A percentile compares a stretch with the other conserved stretches of the same genome.
These are phyloP conservation scores for Caiman crocodilus DNA, from an alignment of 2,797 vertebrate genomes.

Conservation along the genomic window DNA sequence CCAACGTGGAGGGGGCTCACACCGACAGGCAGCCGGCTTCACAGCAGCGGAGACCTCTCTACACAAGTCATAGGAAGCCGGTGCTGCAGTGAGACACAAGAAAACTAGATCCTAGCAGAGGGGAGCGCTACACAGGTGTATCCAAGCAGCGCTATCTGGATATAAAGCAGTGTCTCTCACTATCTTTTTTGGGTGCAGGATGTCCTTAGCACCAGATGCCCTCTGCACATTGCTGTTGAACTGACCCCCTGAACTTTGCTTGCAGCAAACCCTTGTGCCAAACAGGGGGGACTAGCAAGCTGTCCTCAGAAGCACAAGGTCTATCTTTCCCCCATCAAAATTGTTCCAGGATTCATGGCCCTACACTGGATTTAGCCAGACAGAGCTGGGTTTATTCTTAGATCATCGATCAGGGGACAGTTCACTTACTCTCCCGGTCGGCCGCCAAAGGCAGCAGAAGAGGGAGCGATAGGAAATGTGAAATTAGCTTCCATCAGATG, in stretches of 20 bases:
- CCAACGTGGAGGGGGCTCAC: background rate
- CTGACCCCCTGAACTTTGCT: background rate
- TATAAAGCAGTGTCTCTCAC: background rate
- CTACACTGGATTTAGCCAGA: background rate
- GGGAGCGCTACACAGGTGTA: background rate
- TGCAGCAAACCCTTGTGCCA: background rate
- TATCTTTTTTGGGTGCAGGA: too few relatives aligned
- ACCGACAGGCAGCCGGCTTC: background rate
- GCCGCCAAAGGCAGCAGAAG: background rate
- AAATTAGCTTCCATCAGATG: background rate
- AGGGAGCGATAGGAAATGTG: accelerated
- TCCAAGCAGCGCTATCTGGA: background rate
- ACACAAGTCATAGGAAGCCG: background rate
- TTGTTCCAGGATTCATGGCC: background rate
- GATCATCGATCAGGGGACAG: background rate
- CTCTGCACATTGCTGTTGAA: background rate
- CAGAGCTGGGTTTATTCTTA: background rate
- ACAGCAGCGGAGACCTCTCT: background rate
- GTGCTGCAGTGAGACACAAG: background rate
- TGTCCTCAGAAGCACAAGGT: accelerated
- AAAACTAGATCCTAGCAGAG: background rate
- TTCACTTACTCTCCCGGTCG: background rate
- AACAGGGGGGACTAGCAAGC: background rate
- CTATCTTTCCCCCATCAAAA: accelerated
- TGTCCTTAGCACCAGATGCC: background rate